Evolutionary conservation across 2,113 vertebrate species (phyloP), one percentile per base, ranked within the genome.

Genomic region (Microtus montanus): DNA sequence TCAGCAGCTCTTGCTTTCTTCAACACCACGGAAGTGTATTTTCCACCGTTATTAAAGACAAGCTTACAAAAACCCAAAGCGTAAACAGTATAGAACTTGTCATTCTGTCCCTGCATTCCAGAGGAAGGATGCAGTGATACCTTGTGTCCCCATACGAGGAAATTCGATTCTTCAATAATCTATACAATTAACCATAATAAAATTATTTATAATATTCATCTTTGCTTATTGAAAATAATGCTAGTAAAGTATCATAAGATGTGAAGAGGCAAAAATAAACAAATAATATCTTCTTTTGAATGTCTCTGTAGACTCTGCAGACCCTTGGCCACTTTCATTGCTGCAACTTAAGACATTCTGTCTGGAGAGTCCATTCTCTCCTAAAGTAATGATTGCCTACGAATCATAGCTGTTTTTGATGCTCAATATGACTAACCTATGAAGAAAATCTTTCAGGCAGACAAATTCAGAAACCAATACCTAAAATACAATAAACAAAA

Each of bases 121-220:
- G 88, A 20, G 44, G 85, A 93, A 75, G 41, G 38, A 77, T 28
- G 5, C 77, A 58, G 20, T 38, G 4, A 73, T 6, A 19, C 5
- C 63, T 79, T 77, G 44, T 78, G 41, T 6, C 13, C 26, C 11
- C 47, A 4, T 82, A 19, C 63, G 61, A 87, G 20, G 4, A 2
- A 47, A 96, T 82, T 94, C 75, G 8, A 84, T 85, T 90, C 26
- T 92, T 94, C 8, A 8, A n/a, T 58, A 84, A 84, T 47, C 8
- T 13, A 80, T 71, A 84, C 75, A 97, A 77, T 35, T 70, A 90
- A 58, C 26, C 47, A 91, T 28, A 24, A 58, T 91, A 84, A 95
- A 93, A 94, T 47, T 58, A 73, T 7, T 87, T 61, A 74, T 26
- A 80, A 26, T 38, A 63, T 49, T 86, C 92, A 24, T 24, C 30